Conservation (phyloP, 2,113 vertebrate species). For the Campylorhamphus procurvoides region DNA sequence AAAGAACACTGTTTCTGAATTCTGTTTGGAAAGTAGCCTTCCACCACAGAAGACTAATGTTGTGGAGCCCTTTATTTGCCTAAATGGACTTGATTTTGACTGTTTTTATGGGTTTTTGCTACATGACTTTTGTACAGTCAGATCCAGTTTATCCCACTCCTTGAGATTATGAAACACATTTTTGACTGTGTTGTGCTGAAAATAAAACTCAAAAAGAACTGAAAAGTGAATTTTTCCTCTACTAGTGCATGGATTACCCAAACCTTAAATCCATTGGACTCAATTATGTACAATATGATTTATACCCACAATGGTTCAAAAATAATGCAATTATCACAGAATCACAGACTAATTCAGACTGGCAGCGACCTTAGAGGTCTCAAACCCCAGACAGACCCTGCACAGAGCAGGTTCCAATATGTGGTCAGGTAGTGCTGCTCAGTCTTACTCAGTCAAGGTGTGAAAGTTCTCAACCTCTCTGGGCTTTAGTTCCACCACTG, state of each 20-base stretch:
- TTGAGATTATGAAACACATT: not conserved
- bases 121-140: not conserved
- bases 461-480: not conserved
- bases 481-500: fast-evolving
- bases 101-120: not conserved
- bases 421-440: not conserved
- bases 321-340: not conserved
- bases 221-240: not conserved
- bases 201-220: not conserved
- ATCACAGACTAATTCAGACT: not conserved
- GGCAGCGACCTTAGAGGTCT: not conserved
- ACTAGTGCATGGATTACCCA: not conserved
- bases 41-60: not conserved
- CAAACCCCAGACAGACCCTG: fast-evolving
- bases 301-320: not conserved
- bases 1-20: not conserved
- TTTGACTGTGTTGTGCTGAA: not conserved
- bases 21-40: not conserved
- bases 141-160: not conserved
- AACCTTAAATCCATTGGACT: not conserved
- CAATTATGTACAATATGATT: not conserved
- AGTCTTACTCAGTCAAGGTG: fast-evolving
- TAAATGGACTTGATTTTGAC: not conserved
- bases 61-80: not conserved
- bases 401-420: not conserved